These are phyloP conservation scores for Coranthus polyacanthus DNA, from an alignment of 2,797 vertebrate species.

Conservation along the genomic window DNA sequence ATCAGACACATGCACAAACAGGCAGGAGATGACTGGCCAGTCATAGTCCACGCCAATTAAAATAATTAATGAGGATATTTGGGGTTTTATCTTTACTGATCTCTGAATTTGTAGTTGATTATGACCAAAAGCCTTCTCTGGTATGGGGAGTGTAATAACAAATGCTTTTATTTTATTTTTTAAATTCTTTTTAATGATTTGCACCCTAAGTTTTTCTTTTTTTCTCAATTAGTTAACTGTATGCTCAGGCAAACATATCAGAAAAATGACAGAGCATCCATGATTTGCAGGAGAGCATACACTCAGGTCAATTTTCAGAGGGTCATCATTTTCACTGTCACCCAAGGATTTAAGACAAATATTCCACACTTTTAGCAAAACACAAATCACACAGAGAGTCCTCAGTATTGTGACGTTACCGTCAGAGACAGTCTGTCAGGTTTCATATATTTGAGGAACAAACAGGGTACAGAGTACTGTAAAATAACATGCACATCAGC, in stretches of 20 bases:
- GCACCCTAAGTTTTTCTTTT: constrained; percentile 49
- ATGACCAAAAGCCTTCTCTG: constrained; percentile 83
- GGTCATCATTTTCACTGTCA: constrained; percentile 30
- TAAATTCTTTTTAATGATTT: constrained; percentile 49
- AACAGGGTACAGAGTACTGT: constrained; percentile 85
- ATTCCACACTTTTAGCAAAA: constrained; percentile 21
- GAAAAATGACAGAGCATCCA: constrained; percentile 37
- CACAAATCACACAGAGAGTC: constrained; percentile 48
- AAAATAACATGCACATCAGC: constrained; percentile 70
- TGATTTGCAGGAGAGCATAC: constrained; percentile 68
- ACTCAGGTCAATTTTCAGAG: constrained; percentile 78
- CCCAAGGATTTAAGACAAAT: constrained; percentile 30
- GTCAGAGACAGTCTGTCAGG: constrained; percentile 60
- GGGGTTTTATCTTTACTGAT: constrained; percentile 40
- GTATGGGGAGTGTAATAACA: constrained; percentile 47
- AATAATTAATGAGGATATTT: constrained; percentile 27
- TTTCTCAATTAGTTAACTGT: constrained; percentile 40
- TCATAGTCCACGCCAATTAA: constrained; percentile 44
- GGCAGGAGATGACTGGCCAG: constrained; percentile 58
- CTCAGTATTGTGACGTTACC: constrained; percentile 63
- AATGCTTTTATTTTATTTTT: constrained; percentile 15
- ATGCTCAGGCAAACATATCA: constrained; percentile 71
- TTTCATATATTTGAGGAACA: constrained; percentile 75
- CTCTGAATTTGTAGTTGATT: constrained; percentile 74
- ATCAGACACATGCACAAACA: constrained; percentile 66